Conservation (phyloP, 2,113 vertebrate genomes). For the Tricholaema leucomelas region DNA sequence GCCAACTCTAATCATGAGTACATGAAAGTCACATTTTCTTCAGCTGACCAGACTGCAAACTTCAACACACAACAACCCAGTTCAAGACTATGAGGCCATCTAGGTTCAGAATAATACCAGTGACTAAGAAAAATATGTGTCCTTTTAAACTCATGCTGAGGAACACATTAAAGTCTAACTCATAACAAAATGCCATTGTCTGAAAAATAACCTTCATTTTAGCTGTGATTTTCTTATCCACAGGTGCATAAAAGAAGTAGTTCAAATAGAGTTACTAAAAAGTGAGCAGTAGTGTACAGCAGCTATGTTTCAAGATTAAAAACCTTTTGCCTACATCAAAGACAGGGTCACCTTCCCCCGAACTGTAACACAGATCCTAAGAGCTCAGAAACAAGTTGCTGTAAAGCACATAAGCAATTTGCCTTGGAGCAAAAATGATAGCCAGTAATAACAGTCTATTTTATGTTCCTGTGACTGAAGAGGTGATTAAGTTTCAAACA, state of each 20-base stretch:
- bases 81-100: neutral
- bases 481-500: neutral
- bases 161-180: neutral
- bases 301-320: constrained; percentile 6
- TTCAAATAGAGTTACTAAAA: constrained; percentile 7
- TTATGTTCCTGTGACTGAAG: neutral
- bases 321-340: neutral
- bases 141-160: neutral
- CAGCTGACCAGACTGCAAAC: neutral
- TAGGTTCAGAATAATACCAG: neutral
- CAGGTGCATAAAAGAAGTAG: neutral
- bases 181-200: neutral
- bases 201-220: constrained; percentile 26
- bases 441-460: neutral
- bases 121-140: neutral
- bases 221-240: neutral
- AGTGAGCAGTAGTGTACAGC: neutral
- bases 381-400: neutral
- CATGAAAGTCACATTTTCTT: neutral
- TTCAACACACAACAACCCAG: neutral
- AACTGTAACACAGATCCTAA: neutral
- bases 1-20: neutral
- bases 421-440: neutral
- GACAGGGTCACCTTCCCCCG: neutral
- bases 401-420: constrained; percentile 3